Base-by-base conservation (phyloP, 2,797 vertebrate species). In the Salarias fasciatus region DNA sequence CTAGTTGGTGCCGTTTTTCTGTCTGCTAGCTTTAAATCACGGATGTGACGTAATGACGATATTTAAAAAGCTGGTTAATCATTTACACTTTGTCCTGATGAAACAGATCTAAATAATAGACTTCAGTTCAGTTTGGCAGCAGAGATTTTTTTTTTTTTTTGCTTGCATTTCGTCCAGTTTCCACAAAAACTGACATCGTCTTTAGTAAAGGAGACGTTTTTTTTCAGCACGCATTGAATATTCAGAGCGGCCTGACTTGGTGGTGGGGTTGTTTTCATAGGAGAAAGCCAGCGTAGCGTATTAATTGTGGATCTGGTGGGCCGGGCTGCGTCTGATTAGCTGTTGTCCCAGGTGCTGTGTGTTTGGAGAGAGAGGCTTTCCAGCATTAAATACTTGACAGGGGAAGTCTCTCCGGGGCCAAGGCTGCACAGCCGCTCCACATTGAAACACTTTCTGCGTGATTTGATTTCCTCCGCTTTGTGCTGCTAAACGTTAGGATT, bases 311-410 rank as follows among this genome's bases (percentile, higher is more conserved):
- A 24, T 88, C 82, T 84, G 83, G 82, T 67, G 83, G 83, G 75
- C 63, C 45, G 69, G 69, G 74, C 82, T 90, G 84, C 79, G 82
- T 73, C 83, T 72, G 91, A 94, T 94, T 93, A 94, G 18, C 18
- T 94, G 93, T 93, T 93, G 91, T 93, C 91, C 91, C 93, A 94
- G 93, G 93, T 93, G 90, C 88, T 77, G 82, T 55, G 82, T 93
- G 90, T 92, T 92, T 94, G 82, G 82, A 92, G 79, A 93, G 85
- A 72, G 86, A 60, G 37, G 82, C n/a, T n/a, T n/a, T n/a, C n/a
- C n/a, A n/a, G n/a, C n/a, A n/a, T n/a, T n/a, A n/a, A n/a, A n/a
- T n/a, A n/a, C n/a, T 90, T 90, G 88, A 84, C 85, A 86, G 89
- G 91, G 89, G 91, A 92, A 93, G 89, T 92, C 88, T 88, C 85